These are phyloP conservation scores for Sander vitreus DNA, from an alignment of 2,113 vertebrate genomes.

Conservation along the genomic window DNA sequence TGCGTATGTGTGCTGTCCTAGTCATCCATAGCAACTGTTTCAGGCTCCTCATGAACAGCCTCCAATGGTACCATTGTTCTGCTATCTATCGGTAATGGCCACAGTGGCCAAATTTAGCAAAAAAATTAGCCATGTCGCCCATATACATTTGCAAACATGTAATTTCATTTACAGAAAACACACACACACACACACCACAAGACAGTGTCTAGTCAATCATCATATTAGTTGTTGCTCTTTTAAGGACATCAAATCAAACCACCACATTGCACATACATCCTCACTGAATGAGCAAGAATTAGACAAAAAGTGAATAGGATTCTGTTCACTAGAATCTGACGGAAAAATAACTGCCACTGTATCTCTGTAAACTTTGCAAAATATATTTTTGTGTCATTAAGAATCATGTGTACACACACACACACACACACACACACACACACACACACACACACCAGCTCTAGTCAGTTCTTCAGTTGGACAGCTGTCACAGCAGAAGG, in stretches of 20 bases:
- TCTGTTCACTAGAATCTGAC: not conserved
- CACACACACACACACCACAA: not conserved
- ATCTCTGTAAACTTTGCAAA: not conserved
- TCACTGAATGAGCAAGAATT: constrained; percentile 5
- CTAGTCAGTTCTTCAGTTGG: constrained; percentile 1
- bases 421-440: constrained; percentile 6
- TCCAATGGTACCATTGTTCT: not conserved
- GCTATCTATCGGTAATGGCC: not conserved
- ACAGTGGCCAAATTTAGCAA: not conserved
- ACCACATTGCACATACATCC: not conserved
- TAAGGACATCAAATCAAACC: not conserved
- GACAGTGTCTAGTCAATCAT: not conserved
- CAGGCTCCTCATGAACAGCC: not conserved
- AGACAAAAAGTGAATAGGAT: not conserved
- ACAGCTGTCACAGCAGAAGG: constrained; percentile 45
- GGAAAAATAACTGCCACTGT: not conserved
- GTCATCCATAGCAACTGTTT: not conserved
- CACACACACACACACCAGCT: not conserved
- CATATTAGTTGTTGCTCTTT: not conserved
- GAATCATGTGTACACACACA: not conserved
- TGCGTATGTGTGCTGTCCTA: not conserved
- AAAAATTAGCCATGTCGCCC: not conserved
- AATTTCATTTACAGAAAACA: no score
- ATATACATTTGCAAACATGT: not conserved
- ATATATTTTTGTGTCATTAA: not conserved